phyloP scores from a whole-genome alignment of 2,797 vertebrate species.

The Cynopterus sphinx region DNA sequence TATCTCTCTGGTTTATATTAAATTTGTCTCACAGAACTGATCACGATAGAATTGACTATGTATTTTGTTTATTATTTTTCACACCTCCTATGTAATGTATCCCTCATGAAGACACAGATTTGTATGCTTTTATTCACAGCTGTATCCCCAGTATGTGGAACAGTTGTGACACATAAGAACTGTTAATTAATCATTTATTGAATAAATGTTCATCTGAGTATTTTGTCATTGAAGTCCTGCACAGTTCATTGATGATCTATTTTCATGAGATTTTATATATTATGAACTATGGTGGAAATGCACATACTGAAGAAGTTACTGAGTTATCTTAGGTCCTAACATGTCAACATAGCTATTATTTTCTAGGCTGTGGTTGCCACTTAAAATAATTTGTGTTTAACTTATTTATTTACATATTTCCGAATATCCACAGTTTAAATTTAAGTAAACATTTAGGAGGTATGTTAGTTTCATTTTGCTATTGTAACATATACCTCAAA shows the following conservation, averaged over 20 bases:
- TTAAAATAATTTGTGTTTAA: not conserved
- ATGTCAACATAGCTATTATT: not conserved
- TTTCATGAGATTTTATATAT: not conserved
- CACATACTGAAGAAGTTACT: not conserved
- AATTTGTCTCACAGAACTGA: not conserved
- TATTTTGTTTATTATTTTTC: not conserved
- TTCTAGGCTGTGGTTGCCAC: not conserved
- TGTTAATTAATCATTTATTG: not conserved
- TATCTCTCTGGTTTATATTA: not conserved
- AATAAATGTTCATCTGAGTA: not conserved
- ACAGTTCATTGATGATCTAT: not conserved
- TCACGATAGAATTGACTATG: not conserved
- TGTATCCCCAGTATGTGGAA: not conserved
- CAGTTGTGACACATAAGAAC: not conserved
- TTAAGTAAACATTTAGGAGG: not conserved
- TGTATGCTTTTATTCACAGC: not conserved
- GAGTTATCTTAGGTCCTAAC: not conserved
- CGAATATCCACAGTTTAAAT: not conserved
- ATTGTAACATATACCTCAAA: not conserved
- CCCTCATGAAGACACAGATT: not conserved
- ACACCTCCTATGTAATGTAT: not conserved
- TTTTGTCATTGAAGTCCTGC: not conserved
- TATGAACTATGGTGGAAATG: not conserved
- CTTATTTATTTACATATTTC: not conserved
- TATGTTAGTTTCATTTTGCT: not conserved